These are phyloP conservation scores for Pristionchus japonicus DNA, from an alignment of 2,888 invertebrate species.

Conservation along the genomic window DNA sequence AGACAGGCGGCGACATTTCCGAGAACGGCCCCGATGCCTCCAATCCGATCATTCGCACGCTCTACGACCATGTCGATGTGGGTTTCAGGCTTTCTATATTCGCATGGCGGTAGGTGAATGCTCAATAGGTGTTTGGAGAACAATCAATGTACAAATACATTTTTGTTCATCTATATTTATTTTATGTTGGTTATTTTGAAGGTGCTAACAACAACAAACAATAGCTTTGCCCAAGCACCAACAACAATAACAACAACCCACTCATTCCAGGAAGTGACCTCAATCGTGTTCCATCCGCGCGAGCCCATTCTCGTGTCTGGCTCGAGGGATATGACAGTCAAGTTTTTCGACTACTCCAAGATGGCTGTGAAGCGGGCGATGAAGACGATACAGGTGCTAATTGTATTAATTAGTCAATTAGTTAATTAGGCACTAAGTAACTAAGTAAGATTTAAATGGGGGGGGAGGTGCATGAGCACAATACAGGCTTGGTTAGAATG, in stretches of 20 bases:
- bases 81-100: slow-evolving; percentile 30
- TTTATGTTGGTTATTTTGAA: no score
- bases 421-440: no score
- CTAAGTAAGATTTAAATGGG: neutral
- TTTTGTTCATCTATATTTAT: no score
- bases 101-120: neutral
- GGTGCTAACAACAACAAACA: no score
- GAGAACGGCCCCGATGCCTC: slow-evolving; percentile 78
- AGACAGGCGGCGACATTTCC: slow-evolving; percentile 71
- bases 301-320: slow-evolving; percentile 95
- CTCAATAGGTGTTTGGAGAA: no score
- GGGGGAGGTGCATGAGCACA: no score
- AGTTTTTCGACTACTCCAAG: slow-evolving; percentile 97
- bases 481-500: no score
- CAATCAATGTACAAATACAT: no score
- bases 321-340: slow-evolving; percentile 92
- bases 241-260: neutral
- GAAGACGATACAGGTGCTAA: slow-evolving; percentile 87
- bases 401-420: no score
- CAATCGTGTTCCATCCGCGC: slow-evolving; percentile 94
- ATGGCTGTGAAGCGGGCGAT: slow-evolving; percentile 98
- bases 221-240: no score
- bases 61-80: slow-evolving; percentile 93
- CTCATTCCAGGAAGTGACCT: slow-evolving; percentile 86
- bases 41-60: slow-evolving; percentile 96